Base-by-base conservation (phyloP, 2,113 vertebrate genomes). In the Aptenodytes forsteri region DNA sequence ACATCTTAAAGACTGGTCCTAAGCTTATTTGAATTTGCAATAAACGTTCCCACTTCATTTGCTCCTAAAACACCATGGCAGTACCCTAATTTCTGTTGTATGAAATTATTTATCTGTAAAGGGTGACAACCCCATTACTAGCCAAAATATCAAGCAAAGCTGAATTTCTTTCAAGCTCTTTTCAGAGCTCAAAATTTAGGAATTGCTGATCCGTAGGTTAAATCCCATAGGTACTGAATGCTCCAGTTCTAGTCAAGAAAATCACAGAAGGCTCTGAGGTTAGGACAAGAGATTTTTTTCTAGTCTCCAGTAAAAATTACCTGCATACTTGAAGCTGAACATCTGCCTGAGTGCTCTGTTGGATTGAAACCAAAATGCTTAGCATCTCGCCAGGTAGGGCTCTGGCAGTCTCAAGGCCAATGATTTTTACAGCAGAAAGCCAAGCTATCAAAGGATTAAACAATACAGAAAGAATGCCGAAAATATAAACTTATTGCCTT, bases 291-390 rank as follows among this genome's bases (percentile, higher is more conserved):
- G 30, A 44, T 44, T 71, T 87, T 83, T 91, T 86, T 5, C 40
- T 78, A 56, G 72, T 79, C 69, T 89, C 38, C 66, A 83, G 18
- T 75, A 87, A 93, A 91, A 97, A 92, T 92, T 96, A 91, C 95
- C 89, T 95, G 49, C 73, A 32, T 69, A 54, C 93, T 96, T 76
- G 66, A 95, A 96, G 77, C 67, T 85, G 91, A 97, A 92, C 91
- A 96, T 94, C 91, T 96, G 95, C 77, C 69, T 82, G 87, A 96
- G 83, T 93, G 77, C 84, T 94, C 78, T 91, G 77, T 42, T 96
- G 91, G 89, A 92, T 22, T 79, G 87, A 95, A 95, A 96, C 73
- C 95, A 97, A 92, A 93, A 94, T 73, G 58, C 61, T 96, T 91
- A 87, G 66, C 70, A 87, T 73, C 91, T 95, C 11, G 12, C 62